Percentiles rank a stretch among this genome's conserved stretches.
Conservation (phyloP, 2,113 vertebrate species). For the Hippocampus abdominalis region DNA sequence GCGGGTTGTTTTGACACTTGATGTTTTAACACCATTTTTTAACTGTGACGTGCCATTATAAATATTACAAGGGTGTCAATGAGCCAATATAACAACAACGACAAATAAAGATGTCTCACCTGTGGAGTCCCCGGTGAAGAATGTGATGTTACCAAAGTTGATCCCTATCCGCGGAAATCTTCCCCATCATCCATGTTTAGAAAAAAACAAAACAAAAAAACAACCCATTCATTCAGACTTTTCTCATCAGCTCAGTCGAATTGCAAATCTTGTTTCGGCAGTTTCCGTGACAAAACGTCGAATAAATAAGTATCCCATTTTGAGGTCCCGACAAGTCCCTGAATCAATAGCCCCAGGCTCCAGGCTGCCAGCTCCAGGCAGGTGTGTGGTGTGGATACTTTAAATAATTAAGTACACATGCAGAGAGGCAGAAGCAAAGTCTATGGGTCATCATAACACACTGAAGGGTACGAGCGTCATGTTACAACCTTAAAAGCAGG, state of each 20-base stretch:
- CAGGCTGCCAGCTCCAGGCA: conserved; percentile 61
- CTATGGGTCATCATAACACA: conserved; percentile 71
- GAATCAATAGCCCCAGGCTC: conserved; percentile 72
- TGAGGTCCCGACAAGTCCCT: conserved; percentile 53
- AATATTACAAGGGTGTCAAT: not conserved
- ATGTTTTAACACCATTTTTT: not conserved
- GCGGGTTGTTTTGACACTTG: too few species aligned
- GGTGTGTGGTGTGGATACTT: conserved; percentile 69
- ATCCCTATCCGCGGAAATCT: conserved; percentile 75
- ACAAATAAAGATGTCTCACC: conserved; percentile 40
- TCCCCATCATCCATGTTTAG: conserved; percentile 31
- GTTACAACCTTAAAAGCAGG: conserved; percentile 74
- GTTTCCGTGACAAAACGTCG: not conserved
- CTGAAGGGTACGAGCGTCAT: conserved; percentile 61
- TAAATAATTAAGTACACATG: conserved; percentile 76
- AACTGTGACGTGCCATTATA: not conserved
- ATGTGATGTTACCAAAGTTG: conserved; percentile 71
- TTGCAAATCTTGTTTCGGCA: conserved; percentile 1
- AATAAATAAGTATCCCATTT: conserved; percentile 28
- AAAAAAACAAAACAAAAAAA: conserved; percentile 4
- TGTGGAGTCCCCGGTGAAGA: conserved; percentile 27
- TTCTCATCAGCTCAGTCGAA: conserved; percentile 12
- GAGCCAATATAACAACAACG: not conserved
- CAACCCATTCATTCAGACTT: not conserved
- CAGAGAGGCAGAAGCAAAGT: conserved; percentile 61